Conservation (phyloP, 1,140 invertebrate genomes). For the Bombus turneri region DNA sequence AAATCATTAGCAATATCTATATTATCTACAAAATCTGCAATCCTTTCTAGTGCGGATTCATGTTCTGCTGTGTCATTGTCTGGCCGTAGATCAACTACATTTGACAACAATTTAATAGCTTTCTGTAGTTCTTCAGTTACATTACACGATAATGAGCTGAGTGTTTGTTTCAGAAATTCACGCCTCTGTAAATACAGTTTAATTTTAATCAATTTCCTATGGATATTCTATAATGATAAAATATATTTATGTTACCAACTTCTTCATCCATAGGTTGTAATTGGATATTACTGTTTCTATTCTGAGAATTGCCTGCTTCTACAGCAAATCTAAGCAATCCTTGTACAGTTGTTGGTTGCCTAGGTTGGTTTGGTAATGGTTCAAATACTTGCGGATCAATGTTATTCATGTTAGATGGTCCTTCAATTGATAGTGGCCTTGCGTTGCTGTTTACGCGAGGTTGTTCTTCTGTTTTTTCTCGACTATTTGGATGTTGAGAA, state of each 20-base stretch:
- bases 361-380: conserved; percentile 75
- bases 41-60: conserved; percentile 84
- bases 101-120: conserved; percentile 84
- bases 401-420: conserved; percentile 59
- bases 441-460: conserved; percentile 59
- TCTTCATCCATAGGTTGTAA: conserved; percentile 85
- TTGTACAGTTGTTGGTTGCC: conserved; percentile 81
- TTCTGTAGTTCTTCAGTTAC: conserved; percentile 86
- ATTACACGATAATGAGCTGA: conserved; percentile 86
- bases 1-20: conserved; percentile 91
- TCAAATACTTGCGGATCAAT: conserved; percentile 18
- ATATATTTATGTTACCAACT: conserved; percentile 73
- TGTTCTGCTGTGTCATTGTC: conserved; percentile 84
- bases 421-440: conserved; percentile 76
- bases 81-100: conserved; percentile 80
- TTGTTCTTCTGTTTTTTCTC: background rate
- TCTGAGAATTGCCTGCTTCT: conserved; percentile 85
- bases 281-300: conserved; percentile 80
- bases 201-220: background rate
- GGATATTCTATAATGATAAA: background rate
- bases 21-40: conserved; percentile 86
- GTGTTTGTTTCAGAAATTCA: conserved; percentile 87
- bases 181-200: conserved; percentile 83
- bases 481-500: background rate
- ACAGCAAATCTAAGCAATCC: conserved; percentile 86